A percentile compares a stretch with the other conserved stretches of the same genome.
phyloP scores from a whole-genome alignment of 2,113 vertebrate species.

The Chroicocephalus ridibundus region DNA sequence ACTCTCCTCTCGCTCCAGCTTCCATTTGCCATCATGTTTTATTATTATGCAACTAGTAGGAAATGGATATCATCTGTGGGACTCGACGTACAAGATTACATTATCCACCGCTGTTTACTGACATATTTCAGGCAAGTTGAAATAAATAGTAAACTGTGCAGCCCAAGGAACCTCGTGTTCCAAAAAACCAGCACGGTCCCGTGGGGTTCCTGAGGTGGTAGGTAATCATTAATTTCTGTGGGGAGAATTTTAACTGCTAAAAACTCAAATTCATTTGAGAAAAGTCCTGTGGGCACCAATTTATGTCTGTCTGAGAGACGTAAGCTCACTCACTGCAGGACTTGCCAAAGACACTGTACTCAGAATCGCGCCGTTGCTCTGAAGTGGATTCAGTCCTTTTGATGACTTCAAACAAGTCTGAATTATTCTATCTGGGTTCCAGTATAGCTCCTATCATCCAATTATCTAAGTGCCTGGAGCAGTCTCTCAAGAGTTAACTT shows the following conservation, averaged over 20 bases:
- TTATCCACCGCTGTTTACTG: neutral
- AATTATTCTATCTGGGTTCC: neutral
- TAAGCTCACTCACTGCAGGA: neutral
- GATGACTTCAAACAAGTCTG: neutral
- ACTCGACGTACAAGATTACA: neutral
- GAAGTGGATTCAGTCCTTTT: neutral
- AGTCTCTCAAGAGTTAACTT: neutral
- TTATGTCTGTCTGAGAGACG: neutral
- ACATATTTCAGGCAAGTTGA: neutral
- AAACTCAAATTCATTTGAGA: neutral
- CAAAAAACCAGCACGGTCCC: neutral
- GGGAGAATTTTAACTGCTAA: neutral
- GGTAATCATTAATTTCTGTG: neutral
- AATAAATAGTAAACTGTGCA: neutral
- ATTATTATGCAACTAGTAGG: neutral
- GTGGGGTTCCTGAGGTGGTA: neutral
- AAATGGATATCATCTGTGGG: neutral
- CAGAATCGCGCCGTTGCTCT: neutral
- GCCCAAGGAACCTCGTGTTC: accelerated
- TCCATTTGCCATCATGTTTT: neutral
- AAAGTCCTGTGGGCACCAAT: neutral
- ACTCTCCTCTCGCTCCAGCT: neutral
- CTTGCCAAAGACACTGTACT: neutral
- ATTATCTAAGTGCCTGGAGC: neutral
- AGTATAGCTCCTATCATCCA: neutral